Conservation (phyloP, 2,113 vertebrate genomes). For the Centrocercus urophasianus region DNA sequence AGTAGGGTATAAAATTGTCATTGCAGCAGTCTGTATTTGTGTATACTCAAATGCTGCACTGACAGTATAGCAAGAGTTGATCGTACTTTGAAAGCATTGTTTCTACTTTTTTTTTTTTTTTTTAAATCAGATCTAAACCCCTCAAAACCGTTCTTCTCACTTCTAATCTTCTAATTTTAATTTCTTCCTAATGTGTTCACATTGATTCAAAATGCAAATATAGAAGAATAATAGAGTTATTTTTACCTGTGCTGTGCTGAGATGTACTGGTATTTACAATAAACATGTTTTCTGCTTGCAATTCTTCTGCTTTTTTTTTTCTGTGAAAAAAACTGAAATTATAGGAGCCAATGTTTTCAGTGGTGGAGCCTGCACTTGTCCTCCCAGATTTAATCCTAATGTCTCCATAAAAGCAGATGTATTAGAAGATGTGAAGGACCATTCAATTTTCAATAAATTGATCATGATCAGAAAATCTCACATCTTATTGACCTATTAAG, state of each 20-base stretch:
- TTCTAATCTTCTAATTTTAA: constrained; percentile 20
- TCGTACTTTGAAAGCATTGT: constrained; percentile 51
- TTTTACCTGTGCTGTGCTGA: constrained; percentile 29
- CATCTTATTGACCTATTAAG: background rate
- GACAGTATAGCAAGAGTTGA: constrained; percentile 58
- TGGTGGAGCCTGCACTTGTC: background rate
- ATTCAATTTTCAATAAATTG: background rate
- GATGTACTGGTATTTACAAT: constrained; percentile 31
- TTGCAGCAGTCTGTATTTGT: constrained; percentile 45
- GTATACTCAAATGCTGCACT: constrained; percentile 65
- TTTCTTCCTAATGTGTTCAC: background rate
- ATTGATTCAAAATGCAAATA: background rate
- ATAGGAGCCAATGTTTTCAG: background rate
- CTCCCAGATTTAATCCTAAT: background rate
- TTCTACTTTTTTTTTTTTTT: background rate
- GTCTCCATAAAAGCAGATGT: background rate
- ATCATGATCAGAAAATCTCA: background rate
- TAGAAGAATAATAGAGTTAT: constrained; percentile 32
- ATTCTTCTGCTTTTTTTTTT: background rate
- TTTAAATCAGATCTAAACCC: background rate
- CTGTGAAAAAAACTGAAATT: background rate
- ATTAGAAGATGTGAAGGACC: background rate
- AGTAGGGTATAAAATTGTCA: constrained; percentile 68
- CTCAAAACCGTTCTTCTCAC: background rate
- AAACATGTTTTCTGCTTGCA: constrained; percentile 21